These are phyloP conservation scores for Artibeus jamaicensis DNA, from an alignment of 2,797 vertebrate genomes.

Conservation along the genomic window DNA sequence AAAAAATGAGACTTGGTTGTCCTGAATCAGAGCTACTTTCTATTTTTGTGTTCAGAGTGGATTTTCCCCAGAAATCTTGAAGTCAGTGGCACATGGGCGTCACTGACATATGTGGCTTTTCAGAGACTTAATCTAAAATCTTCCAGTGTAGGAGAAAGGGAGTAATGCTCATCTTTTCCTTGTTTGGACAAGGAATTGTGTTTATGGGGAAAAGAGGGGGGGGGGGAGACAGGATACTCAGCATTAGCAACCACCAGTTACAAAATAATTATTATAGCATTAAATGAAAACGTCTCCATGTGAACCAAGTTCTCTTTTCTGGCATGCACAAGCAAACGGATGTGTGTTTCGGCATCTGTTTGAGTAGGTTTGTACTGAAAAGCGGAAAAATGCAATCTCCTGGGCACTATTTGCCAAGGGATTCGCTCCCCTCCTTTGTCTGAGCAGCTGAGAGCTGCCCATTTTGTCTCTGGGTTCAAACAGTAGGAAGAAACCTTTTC, in stretches of 20 bases:
- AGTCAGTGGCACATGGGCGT: background rate
- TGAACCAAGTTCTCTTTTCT: background rate
- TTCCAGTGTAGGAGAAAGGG: constrained; percentile 8
- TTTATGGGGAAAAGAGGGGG: background rate
- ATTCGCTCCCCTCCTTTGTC: constrained; percentile 58
- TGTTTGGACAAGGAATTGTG: constrained; percentile 5
- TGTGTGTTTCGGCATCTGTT: background rate
- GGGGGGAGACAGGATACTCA: background rate
- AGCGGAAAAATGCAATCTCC: constrained; percentile 19
- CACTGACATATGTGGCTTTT: background rate
- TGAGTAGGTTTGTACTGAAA: constrained; percentile 17
- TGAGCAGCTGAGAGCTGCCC: background rate
- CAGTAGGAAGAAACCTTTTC: constrained; percentile 38
- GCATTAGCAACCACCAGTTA: background rate
- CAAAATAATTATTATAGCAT: background rate
- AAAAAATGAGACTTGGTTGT: background rate
- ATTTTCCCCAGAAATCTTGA: background rate
- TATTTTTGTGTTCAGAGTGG: background rate
- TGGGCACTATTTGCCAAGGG: constrained; percentile 4
- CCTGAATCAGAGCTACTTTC: background rate
- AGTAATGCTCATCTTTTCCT: background rate
- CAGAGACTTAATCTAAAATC: constrained; percentile 34
- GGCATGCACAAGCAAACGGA: background rate
- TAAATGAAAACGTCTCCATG: background rate
- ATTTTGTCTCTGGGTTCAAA: constrained; percentile 35